Conservation (phyloP, 1,140 invertebrate genomes). For the Phocides pigmalion region DNA sequence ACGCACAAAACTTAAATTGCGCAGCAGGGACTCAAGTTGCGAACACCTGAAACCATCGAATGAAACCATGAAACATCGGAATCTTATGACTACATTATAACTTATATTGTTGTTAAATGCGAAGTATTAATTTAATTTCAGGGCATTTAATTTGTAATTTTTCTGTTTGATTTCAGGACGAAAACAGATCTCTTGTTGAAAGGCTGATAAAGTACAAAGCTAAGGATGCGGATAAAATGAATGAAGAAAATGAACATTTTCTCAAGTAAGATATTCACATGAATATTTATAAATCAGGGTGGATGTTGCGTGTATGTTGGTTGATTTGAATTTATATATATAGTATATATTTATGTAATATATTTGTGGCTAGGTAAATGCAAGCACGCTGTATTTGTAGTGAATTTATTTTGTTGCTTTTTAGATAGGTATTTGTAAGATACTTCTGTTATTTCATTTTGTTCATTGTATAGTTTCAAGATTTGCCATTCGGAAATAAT, state of each 20-base stretch:
- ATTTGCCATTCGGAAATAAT: neutral
- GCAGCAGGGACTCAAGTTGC: too few species aligned
- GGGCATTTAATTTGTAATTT: neutral
- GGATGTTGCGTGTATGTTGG: constrained; percentile 34
- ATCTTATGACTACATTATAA: too few species aligned
- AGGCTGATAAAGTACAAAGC: constrained; percentile 95
- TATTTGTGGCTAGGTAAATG: constrained; percentile 28
- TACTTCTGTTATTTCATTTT: too few species aligned
- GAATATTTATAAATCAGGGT: constrained; percentile 27
- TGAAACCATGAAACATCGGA: too few species aligned
- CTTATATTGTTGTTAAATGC: too few species aligned
- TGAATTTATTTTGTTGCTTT: constrained; percentile 11
- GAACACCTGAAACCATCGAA: too few species aligned
- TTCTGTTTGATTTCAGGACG: constrained; percentile 88
- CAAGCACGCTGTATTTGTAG: constrained; percentile 10
- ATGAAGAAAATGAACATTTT: constrained; percentile 97
- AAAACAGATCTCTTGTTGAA: constrained; percentile 94
- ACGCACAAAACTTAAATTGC: too few species aligned
- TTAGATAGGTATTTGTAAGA: neutral
- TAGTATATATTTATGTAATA: constrained; percentile 6
- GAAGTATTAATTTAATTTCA: too few species aligned
- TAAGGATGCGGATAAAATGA: constrained; percentile 96
- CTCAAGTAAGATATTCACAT: constrained; percentile 87
- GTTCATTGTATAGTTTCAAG: neutral
- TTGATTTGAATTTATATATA: constrained; percentile 28